Base-by-base conservation (phyloP, 2,113 vertebrate species). In the Columba janthina region DNA sequence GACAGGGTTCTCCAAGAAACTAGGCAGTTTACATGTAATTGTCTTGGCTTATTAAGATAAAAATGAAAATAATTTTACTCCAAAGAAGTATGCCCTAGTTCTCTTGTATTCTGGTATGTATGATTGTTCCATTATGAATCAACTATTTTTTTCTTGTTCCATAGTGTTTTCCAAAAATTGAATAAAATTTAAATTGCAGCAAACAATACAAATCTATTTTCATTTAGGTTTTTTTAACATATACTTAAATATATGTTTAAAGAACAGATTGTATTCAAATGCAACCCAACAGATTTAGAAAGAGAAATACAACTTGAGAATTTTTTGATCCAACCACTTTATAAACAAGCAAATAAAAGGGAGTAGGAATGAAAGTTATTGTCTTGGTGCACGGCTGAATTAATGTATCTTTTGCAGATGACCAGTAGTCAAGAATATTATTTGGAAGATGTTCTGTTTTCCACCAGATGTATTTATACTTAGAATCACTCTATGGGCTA, bases 381-480 rank as follows among this genome's bases (percentile, higher is more conserved):
- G 34, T 94, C 88, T 97, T 36, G 70, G 79, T 86, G 19, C 16
- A 77, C 81, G 40, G 42, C 67, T 74, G 66, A 92, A 92, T 92
- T 36, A 93, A 65, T 92, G 85, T 89, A 67, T 89, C 25, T 77
- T 96, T 96, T 95, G 50, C 40, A 96, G 72, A 91, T 94, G 77
- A 53, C n/a, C 84, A 90, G 57, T 89, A 89, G 69, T 77, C 83
- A 97, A 6, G 96, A 96, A 56, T 62, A 76, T 89, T 93, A 73
- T 85, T 91, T 88, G 66, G 34, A 92, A 88, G 21, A 75, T 72
- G 74, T 88, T 98, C 93, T 98, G 88, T 95, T 98, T 98, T 97
- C 92, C 73, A 92, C 98, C 96, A 97, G 88, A 96, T 96, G 73
- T 97, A 97, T 97, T 98, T 98, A 97, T 95, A 97, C 78, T 96